These are phyloP conservation scores for Noctilio leporinus DNA, from an alignment of 2,113 vertebrate species.

Conservation along the genomic window DNA sequence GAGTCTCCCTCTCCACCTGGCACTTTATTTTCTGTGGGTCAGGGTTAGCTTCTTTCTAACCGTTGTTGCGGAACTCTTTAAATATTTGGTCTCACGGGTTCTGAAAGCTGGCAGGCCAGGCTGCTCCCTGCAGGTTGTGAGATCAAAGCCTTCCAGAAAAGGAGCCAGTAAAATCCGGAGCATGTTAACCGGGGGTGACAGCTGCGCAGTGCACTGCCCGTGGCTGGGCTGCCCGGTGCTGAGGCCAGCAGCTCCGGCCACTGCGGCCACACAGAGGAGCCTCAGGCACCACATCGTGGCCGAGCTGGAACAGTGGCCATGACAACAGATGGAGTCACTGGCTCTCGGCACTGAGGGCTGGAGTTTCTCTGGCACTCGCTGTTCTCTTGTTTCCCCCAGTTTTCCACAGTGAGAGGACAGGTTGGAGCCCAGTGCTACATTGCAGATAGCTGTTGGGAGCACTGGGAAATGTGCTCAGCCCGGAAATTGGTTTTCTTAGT, in stretches of 20 bases:
- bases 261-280: background rate
- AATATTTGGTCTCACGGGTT: conserved; percentile 63
- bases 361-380: conserved; percentile 39
- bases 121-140: conserved; percentile 52
- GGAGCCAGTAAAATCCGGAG: conserved; percentile 46
- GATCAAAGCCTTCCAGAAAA: conserved; percentile 54
- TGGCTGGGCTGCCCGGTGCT: background rate
- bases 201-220: background rate
- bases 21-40: conserved; percentile 28
- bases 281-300: background rate
- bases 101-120: conserved; percentile 47
- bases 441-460: background rate
- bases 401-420: background rate
- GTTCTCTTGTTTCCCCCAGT: conserved; percentile 6
- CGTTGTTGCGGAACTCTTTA: conserved; percentile 58
- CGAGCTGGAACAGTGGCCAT: background rate
- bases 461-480: background rate
- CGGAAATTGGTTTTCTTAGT: background rate
- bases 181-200: background rate
- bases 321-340: conserved; percentile 12
- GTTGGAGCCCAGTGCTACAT: background rate
- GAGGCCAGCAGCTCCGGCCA: background rate
- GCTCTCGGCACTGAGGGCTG: conserved; percentile 21
- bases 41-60: conserved; percentile 47
- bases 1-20: conserved; percentile 22